A percentile compares a stretch with the other conserved stretches of the same genome.
These are phyloP conservation scores for Cuculus canorus DNA, from an alignment of 2,797 vertebrate genomes.

Conservation along the genomic window DNA sequence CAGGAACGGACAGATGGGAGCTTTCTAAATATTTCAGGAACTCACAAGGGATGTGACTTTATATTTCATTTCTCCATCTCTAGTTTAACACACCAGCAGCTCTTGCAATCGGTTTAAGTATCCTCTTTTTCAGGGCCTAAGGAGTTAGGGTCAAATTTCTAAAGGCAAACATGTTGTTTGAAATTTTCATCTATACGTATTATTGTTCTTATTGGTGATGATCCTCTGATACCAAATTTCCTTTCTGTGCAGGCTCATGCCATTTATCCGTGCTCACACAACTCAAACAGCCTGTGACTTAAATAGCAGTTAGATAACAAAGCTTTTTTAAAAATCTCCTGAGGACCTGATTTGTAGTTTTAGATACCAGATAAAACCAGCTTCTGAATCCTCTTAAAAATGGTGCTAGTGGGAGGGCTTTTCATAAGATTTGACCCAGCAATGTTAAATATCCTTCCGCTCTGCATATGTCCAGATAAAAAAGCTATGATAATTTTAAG, in stretches of 20 bases:
- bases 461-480: not conserved
- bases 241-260: not conserved
- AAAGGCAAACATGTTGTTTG: not conserved
- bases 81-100: not conserved
- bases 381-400: not conserved
- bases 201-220: not conserved
- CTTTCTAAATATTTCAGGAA: not conserved
- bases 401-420: not conserved
- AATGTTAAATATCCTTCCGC: not conserved
- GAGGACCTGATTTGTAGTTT: not conserved
- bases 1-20: not conserved
- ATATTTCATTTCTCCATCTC: not conserved
- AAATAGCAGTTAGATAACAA: not conserved
- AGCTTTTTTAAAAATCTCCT: not conserved
- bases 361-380: not conserved
- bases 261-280: not conserved
- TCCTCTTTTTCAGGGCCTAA: not conserved
- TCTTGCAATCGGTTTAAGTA: not conserved
- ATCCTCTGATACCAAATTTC: not conserved
- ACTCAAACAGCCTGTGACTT: not conserved
- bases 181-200: not conserved
- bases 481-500: not conserved
- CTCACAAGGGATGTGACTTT: not conserved
- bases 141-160: not conserved
- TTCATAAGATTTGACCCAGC: not conserved